Base-by-base conservation (phyloP, 2,888 invertebrate genomes). In the Cepaea hortensis region DNA sequence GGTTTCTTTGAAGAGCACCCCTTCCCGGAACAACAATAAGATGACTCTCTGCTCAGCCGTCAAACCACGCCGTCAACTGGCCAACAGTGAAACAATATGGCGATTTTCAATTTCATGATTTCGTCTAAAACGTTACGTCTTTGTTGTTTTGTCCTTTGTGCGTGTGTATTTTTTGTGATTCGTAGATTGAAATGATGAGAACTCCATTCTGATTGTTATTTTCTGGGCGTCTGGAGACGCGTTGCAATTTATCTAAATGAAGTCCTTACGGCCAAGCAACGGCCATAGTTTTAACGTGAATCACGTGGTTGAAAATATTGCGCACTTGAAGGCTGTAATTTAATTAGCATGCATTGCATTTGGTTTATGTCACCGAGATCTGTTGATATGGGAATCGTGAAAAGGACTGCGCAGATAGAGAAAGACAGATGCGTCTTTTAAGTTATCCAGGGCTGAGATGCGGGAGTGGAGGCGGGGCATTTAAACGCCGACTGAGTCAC, bases 1-100 rank as follows among this genome's bases (percentile, higher is more conserved):
- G 81, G 81, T 81, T 81, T 68, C 81, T 81, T 81, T 81, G 81
- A 81, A 70, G 68, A 68, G 81, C 81, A 13, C 2, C n/a, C 68
- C 20, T 48, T n/a, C 18, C 13, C 4, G 46, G 55, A 55, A 55
- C 62, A 65, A 80, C 80, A 80, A 80, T 80, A 62, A 35, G 46
- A 46, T 68, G 81, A 2, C 48, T 46, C n/a, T 35, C 13, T 0
- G 65, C 55, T 68, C 55, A 68, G 18, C n/a, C 46, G 68, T 68
- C 23, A 48, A 68, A 81, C 68, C 18, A 68, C 48, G 68, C 68
- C 68, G 48, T 81, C 81, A 81, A 81, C 68, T 48, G 81, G 81
- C 68, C 81, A 50, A 48, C 81, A 48, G 50, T 48, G 48, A 70
- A 81, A 81, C 81, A 81, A 81, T 81, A 81, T 70, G 81, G 70